Percentiles rank a stretch among this genome's conserved stretches.
Conservation (phyloP, 2,113 vertebrate species). For the Odocoileus virginianus region DNA sequence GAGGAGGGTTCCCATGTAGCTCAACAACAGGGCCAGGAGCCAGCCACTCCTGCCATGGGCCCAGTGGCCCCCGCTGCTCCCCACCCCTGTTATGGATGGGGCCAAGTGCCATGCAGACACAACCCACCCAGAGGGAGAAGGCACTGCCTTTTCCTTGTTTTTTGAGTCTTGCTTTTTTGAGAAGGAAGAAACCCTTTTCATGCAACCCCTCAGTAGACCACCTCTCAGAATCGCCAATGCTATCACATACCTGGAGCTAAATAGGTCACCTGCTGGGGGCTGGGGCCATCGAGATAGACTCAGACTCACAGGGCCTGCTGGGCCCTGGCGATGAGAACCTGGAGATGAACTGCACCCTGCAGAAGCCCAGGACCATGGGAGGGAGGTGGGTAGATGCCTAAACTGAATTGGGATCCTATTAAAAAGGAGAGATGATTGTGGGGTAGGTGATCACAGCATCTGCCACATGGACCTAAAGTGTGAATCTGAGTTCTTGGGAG, state of each 20-base stretch:
- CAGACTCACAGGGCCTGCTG: not conserved
- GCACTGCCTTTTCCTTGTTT: not conserved
- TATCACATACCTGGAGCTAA: not conserved
- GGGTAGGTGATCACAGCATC: not conserved
- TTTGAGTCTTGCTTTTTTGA: not conserved
- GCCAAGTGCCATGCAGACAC: not conserved
- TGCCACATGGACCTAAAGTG: not conserved
- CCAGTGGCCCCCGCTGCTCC: not conserved
- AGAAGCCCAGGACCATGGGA: not conserved
- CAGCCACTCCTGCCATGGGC: fast-evolving
- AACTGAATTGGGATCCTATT: not conserved
- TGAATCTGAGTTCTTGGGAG: not conserved
- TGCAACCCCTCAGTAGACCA: not conserved
- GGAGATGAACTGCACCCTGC: not conserved
- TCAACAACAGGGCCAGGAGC: not conserved
- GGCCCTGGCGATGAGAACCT: not conserved
- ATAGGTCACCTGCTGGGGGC: not conserved
- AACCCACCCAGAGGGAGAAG: not conserved
- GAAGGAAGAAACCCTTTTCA: not conserved
- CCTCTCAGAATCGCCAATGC: not conserved
- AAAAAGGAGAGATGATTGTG: not conserved
- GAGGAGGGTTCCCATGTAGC: not conserved
- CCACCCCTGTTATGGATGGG: not conserved
- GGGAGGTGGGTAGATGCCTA: not conserved
- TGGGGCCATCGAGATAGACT: not conserved